phyloP scores from a whole-genome alignment of 2,888 invertebrate species.

The Lasioglossum figueresi region DNA sequence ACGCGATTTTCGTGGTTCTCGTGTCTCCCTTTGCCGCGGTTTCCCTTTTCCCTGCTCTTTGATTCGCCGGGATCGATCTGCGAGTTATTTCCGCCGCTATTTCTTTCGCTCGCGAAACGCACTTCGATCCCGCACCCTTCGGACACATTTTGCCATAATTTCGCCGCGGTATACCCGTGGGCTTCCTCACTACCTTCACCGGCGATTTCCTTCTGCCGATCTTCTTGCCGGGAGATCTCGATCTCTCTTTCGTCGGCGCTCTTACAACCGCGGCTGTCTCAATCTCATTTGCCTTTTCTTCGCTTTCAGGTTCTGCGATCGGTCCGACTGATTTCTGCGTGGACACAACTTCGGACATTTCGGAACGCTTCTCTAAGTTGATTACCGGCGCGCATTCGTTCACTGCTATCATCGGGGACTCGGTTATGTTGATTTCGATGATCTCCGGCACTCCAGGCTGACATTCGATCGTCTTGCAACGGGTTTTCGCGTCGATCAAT shows the following conservation, averaged over 20 bases:
- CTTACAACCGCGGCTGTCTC: conserved; percentile 7
- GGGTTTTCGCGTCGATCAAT: not conserved
- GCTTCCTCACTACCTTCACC: conserved; percentile 71
- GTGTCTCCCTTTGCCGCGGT: not conserved
- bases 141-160: conserved; percentile 56
- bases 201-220: conserved; percentile 76
- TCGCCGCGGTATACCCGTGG: conserved; percentile 58
- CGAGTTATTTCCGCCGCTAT: conserved; percentile 52
- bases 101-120: conserved; percentile 63
- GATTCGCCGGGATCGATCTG: conserved; percentile 36
- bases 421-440: conserved; percentile 76
- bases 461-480: not conserved
- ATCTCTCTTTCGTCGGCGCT: conserved; percentile 64
- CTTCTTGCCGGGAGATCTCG: conserved; percentile 79
- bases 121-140: conserved; percentile 44
- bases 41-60: not conserved
- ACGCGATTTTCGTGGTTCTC: conserved; percentile 7
- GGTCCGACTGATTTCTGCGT: not conserved
- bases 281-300: conserved; percentile 11
- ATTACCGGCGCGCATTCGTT: conserved; percentile 75
- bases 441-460: conserved; percentile 62
- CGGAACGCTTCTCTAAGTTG: conserved; percentile 5
- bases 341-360: not conserved
- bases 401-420: conserved; percentile 73
- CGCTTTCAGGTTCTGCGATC: not conserved